Base-by-base conservation (phyloP, 2,888 invertebrate species). In the Drosophila conformis region DNA sequence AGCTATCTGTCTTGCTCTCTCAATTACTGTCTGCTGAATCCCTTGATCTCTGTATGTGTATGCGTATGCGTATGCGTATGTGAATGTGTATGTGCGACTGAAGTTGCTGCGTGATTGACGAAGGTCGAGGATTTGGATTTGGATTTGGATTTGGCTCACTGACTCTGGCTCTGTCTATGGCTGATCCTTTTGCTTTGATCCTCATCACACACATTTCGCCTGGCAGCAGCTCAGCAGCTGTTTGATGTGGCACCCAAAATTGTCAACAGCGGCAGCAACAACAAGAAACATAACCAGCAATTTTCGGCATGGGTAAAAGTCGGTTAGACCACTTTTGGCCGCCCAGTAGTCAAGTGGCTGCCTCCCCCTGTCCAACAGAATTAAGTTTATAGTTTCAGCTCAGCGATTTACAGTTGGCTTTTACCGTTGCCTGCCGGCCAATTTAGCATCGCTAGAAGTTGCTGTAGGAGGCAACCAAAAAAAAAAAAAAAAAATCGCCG, bases 181-280 rank as follows among this genome's bases (percentile, higher is more conserved):
- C 57, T 70, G 48, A 76, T 78, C 63, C 80, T 75, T 60, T 42
- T 56, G 38, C 60, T 49, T 42, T 56, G 84, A 83, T 87, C 87
- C 89, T 89, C 87, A 84, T 84, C 87, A 84, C 81, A 73, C 87
- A 84, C 76, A 81, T 89, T 89, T 87, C 69, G 78, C 58, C 53
- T 58, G 69, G 61, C 83, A 46, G 46, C 25, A 66, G 62, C 53
- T 62, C 36, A 74, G 33, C 76, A 76, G 51, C 57, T 76, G 77
- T 42, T 60, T 53, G 73, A 65, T 53, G 64, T 38, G 56, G 40
- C 56, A 63, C 33, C 40, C 51, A 64, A 64, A 62, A 70, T 54
- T 86, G 80, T 80, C 67, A 84, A 62, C 53, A 27, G 11, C 21
- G 10, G 38, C 25, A 21, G 27, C 52, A 36, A 15, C 40, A 65